phyloP scores from a whole-genome alignment of 2,113 vertebrate species.

The Laticauda colubrina region DNA sequence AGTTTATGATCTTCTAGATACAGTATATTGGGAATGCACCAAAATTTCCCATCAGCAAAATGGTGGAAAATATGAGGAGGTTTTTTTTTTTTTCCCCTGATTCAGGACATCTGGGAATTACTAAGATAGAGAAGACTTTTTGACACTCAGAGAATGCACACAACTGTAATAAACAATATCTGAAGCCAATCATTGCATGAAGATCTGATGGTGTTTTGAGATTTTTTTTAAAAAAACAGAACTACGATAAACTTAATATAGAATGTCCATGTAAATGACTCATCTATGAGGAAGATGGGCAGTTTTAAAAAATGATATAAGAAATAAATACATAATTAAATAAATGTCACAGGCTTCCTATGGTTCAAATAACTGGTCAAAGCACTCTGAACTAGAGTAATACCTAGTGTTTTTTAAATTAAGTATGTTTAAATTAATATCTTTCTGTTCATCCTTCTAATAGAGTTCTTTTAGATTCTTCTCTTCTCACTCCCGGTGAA shows the following conservation, averaged over 20 bases:
- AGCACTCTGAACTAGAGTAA: not conserved
- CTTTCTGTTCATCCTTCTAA: not conserved
- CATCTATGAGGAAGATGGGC: not conserved
- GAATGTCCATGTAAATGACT: not conserved
- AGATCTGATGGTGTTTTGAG: not conserved
- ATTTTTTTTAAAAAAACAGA: not conserved
- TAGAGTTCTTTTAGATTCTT: not conserved
- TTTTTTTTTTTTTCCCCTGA: not conserved
- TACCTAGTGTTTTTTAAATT: not conserved
- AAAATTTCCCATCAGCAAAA: not conserved
- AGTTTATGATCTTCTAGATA: not conserved
- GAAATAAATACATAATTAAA: not conserved
- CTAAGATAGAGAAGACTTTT: not conserved
- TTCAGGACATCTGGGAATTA: not conserved
- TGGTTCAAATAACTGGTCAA: not conserved
- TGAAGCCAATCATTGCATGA: not conserved
- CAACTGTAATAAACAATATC: not conserved
- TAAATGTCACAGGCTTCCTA: not conserved
- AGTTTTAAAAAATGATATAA: not conserved
- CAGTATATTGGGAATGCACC: not conserved
- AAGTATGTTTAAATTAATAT: not conserved
- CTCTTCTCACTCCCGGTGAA: too few species aligned
- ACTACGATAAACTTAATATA: not conserved
- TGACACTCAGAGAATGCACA: not conserved
- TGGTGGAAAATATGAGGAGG: not conserved